phyloP scores from a whole-genome alignment of 2,797 vertebrate genomes.

The Oceanodroma leucorhoa region DNA sequence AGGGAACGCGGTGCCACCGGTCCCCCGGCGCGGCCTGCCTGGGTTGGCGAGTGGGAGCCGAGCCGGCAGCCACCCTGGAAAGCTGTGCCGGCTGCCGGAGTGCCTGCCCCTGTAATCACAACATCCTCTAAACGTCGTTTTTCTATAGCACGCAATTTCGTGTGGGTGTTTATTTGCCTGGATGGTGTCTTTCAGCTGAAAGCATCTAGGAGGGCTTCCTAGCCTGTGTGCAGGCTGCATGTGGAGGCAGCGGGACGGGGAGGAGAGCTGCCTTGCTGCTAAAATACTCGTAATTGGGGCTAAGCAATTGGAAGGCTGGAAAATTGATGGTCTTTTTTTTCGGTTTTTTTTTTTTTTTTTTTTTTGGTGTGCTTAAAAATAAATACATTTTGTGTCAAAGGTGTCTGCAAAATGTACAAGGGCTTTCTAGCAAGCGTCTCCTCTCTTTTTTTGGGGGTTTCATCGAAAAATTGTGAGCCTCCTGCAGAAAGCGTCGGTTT shows the following conservation, averaged over 20 bases:
- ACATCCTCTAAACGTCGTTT: not conserved
- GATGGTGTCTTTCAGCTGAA: not conserved
- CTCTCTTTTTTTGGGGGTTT: not conserved
- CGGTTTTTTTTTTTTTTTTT: no score
- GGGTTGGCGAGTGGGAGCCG: fast-evolving
- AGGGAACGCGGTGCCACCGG: fast-evolving
- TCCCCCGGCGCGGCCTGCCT: not conserved
- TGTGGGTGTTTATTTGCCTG: not conserved
- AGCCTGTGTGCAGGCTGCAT: fast-evolving
- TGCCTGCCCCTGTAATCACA: not conserved
- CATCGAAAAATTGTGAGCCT: not conserved
- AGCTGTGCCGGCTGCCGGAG: fast-evolving
- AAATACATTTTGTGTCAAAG: fast-evolving
- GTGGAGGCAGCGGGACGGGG: not conserved
- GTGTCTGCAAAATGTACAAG: not conserved
- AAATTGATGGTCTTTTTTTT: fast-evolving
- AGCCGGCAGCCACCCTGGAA: fast-evolving
- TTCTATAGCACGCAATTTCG: fast-evolving
- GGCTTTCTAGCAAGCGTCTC: not conserved
- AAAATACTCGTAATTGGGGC: fast-evolving
- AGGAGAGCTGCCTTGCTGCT: not conserved
- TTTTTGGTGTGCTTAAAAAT: not conserved
- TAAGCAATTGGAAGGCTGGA: not conserved
- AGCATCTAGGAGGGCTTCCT: not conserved
- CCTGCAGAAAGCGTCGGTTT: not conserved